These are phyloP conservation scores for Hydrocynus forskahlii DNA, from an alignment of 2,797 vertebrate species.

Conservation along the genomic window DNA sequence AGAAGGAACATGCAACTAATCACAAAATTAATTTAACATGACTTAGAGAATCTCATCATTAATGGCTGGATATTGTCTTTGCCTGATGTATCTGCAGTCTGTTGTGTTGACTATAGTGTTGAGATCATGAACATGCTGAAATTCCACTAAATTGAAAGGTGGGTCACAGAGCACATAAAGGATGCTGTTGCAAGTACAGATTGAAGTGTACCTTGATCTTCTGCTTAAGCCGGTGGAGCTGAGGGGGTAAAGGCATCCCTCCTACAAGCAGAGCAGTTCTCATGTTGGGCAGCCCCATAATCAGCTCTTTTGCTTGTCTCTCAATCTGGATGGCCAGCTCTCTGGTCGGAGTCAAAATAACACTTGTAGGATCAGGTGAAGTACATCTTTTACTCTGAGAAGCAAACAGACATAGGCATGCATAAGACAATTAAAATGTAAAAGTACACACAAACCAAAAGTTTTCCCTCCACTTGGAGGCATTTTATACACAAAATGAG, in stretches of 20 bases:
- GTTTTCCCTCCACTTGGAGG: too few species aligned
- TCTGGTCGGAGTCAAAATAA: slow-evolving; percentile 93
- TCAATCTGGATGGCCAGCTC: slow-evolving; percentile 97
- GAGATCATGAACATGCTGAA: too few species aligned
- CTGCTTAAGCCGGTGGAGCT: slow-evolving; percentile 90
- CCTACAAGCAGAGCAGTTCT: slow-evolving; percentile 93
- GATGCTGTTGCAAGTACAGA: background rate
- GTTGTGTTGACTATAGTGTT: background rate
- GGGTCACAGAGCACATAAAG: background rate
- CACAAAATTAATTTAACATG: background rate
- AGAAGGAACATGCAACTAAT: slow-evolving; percentile 7
- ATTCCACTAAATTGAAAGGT: background rate
- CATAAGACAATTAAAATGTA: background rate
- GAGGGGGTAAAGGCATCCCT: slow-evolving; percentile 91
- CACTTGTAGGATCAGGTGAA: slow-evolving; percentile 71
- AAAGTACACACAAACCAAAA: background rate
- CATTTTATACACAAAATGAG: too few species aligned
- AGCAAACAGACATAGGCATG: slow-evolving; percentile 4
- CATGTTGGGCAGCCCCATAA: slow-evolving; percentile 89
- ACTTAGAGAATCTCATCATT: background rate
- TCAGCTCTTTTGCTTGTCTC: slow-evolving; percentile 89
- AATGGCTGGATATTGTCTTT: background rate
- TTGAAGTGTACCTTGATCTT: slow-evolving; percentile 84
- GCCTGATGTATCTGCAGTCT: background rate
- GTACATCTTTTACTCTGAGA: slow-evolving; percentile 59